Conservation (phyloP, 2,113 vertebrate genomes). For the Cynocephalus volans region DNA sequence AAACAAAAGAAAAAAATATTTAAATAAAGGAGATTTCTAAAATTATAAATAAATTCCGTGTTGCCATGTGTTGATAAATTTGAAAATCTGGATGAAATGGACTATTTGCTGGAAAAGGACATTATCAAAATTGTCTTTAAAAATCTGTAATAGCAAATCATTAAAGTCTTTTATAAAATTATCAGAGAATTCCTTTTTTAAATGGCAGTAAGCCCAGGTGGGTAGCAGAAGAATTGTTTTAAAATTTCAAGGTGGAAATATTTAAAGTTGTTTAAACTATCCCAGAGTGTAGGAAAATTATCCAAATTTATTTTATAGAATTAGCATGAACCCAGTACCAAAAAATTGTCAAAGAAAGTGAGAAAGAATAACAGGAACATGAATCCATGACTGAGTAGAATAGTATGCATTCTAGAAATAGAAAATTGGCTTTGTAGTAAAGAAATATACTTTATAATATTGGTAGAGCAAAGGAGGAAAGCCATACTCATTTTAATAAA, state of each 20-base stretch:
- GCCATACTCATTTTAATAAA: not conserved
- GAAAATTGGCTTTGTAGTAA: not conserved
- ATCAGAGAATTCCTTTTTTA: not conserved
- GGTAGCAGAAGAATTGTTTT: constrained; percentile 13
- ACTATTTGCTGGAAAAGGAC: not conserved
- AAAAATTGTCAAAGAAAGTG: not conserved
- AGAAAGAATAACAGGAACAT: not conserved
- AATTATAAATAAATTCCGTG: not conserved
- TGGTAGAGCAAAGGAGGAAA: constrained; percentile 9
- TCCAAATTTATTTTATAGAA: not conserved
- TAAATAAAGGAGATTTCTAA: not conserved
- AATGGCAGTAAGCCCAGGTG: not conserved
- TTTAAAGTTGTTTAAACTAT: constrained; percentile 18
- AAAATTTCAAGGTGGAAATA: constrained; percentile 34
- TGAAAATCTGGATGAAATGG: not conserved
- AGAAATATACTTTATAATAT: not conserved
- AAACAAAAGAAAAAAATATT: constrained; percentile 9
- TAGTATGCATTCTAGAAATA: not conserved
- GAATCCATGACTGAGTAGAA: not conserved
- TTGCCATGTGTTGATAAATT: not conserved
- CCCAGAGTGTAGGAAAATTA: not conserved
- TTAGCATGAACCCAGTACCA: not conserved
- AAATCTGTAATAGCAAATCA: not conserved
- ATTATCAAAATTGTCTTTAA: not conserved
- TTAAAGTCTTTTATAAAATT: not conserved